phyloP scores from a whole-genome alignment of 2,113 vertebrate species.

The Clarias macrocephalus region DNA sequence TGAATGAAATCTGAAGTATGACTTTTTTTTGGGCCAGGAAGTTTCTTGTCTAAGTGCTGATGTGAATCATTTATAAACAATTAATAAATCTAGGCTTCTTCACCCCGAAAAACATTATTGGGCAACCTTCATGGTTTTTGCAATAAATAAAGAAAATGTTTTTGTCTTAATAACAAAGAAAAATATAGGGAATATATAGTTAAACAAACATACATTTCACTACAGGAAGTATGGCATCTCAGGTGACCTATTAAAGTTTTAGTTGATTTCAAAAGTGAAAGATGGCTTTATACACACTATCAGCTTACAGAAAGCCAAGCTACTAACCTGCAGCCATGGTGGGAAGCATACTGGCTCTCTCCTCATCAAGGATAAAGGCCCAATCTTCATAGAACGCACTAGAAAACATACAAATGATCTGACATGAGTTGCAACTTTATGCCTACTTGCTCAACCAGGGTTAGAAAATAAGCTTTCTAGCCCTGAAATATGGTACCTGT shows the following conservation, averaged over 20 bases:
- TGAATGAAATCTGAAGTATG: too few relatives aligned
- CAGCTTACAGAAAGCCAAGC: background rate
- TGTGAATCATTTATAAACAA: background rate
- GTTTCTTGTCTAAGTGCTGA: background rate
- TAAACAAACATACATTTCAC: background rate
- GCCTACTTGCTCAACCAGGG: background rate
- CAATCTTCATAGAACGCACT: slow-evolving; percentile 98
- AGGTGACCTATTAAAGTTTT: background rate
- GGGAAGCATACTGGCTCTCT: slow-evolving; percentile 95
- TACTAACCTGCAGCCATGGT: slow-evolving; percentile 94
- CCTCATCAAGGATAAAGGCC: slow-evolving; percentile 95
- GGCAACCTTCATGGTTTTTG: background rate
- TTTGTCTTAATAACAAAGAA: background rate
- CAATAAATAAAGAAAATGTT: background rate
- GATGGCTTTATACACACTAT: background rate
- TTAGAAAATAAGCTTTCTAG: background rate
- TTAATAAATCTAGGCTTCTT: background rate
- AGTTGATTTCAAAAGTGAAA: background rate
- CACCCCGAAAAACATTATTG: background rate
- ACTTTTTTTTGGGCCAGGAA: too few relatives aligned
- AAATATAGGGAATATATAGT: background rate
- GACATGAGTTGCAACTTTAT: background rate
- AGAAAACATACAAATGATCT: slow-evolving; percentile 13
- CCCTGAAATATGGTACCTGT: background rate
- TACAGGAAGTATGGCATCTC: background rate